Evolutionary conservation across 2,113 vertebrate genomes (phyloP).

Genomic region (Elachura formosa): DNA sequence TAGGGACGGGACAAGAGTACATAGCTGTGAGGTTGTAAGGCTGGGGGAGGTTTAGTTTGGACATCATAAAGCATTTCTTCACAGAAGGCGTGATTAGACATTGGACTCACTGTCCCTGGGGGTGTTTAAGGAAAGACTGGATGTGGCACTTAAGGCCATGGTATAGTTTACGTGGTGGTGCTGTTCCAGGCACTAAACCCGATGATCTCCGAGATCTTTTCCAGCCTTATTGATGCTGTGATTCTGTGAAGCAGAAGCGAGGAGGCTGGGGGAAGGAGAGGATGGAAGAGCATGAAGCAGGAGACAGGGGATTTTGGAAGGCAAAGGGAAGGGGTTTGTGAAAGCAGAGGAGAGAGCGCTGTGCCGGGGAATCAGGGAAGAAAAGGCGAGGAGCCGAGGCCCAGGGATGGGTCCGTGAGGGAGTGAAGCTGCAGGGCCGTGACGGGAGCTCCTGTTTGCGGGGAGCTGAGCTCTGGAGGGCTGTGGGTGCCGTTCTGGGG

Average conservation of each 20-base stretch:
- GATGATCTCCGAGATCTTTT: background rate
- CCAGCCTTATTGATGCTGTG: background rate
- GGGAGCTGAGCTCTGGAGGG: background rate
- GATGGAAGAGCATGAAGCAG: background rate
- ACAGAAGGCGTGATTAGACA: background rate
- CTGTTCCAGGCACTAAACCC: background rate
- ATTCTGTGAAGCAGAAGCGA: background rate
- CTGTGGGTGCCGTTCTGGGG: background rate
- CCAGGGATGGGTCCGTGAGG: fast-evolving
- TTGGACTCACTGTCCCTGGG: background rate
- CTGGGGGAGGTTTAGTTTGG: background rate
- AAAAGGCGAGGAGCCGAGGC: too few species aligned
- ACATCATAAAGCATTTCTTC: background rate
- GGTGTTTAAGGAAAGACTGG: background rate
- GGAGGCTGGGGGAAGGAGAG: too few species aligned
- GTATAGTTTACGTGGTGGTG: background rate
- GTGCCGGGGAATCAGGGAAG: too few species aligned
- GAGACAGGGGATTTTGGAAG: background rate
- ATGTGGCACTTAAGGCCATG: background rate
- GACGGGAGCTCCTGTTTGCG: fast-evolving
- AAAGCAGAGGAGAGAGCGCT: too few species aligned
- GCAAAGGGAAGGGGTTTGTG: too few species aligned
- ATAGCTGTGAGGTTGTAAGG: fast-evolving
- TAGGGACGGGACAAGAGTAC: background rate
- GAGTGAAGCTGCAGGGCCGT: fast-evolving